Percentiles rank a stretch among this genome's conserved stretches.
Conservation (phyloP, 1,140 invertebrate species). For the Neomicropteryx cornuta region DNA sequence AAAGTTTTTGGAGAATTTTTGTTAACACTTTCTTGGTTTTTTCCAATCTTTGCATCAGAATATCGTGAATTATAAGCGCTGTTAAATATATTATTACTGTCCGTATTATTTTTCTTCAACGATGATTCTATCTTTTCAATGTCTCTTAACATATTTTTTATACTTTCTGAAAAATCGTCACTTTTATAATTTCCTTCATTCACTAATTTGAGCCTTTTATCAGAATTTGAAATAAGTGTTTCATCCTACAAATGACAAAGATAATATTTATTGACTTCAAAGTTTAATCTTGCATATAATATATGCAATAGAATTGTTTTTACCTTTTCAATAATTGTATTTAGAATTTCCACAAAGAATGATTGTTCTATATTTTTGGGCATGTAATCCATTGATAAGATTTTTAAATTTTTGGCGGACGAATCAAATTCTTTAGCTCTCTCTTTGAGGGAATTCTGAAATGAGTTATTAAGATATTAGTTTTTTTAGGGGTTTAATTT, state of each 20-base stretch:
- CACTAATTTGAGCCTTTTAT: slow-evolving; percentile 34
- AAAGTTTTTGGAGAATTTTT: not conserved
- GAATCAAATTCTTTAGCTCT: slow-evolving; percentile 8
- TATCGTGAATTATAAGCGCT: not conserved
- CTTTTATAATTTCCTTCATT: slow-evolving; percentile 24
- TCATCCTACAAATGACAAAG: slow-evolving; percentile 30
- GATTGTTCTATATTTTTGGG: too few species aligned
- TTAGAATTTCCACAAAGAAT: slow-evolving; percentile 1
- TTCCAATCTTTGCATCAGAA: not conserved
- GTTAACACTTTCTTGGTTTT: not conserved
- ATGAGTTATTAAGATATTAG: too few species aligned
- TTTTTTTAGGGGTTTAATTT: too few species aligned
- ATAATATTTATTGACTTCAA: slow-evolving; percentile 24
- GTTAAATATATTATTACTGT: slow-evolving; percentile 16
- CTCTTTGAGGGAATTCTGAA: slow-evolving; percentile 14
- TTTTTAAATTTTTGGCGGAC: too few species aligned
- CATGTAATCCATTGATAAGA: too few species aligned
- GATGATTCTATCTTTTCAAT: slow-evolving; percentile 11
- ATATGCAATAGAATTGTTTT: slow-evolving; percentile 19
- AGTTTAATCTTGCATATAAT: slow-evolving; percentile 19
- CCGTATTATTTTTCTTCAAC: slow-evolving; percentile 19
- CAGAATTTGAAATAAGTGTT: slow-evolving; percentile 33
- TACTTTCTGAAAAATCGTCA: slow-evolving; percentile 13
- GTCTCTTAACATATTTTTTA: slow-evolving; percentile 4
- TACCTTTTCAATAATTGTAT: slow-evolving; percentile 11